Base-by-base conservation (phyloP, 2,113 vertebrate genomes). In the Scomber scombrus region DNA sequence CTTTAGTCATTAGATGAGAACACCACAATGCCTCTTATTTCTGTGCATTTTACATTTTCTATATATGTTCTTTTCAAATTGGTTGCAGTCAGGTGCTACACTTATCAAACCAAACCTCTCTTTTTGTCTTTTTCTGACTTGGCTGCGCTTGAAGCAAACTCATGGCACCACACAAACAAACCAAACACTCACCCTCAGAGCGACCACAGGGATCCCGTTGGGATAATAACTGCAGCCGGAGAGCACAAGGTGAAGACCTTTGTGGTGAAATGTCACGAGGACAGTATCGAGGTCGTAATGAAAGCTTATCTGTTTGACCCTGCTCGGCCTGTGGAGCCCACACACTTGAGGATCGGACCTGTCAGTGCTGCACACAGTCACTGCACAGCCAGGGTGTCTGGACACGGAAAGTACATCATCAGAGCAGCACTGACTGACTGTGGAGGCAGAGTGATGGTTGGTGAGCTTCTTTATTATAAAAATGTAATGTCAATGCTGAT, bases 231-330 rank as follows among this genome's bases (percentile, higher is more conserved):
- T 29, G 19, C 62, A 54, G 51, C 23, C 16, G 19, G 55, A 40
- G 16, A 10, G 2, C 43, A 19, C 3, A 5, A 16, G 5, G 18
- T 34, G 3, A 19, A 29, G 65, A 13, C 56, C 0, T 60, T 83
- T n/a, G 71, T 10, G 73, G 63, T 88, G 60, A 85, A 64, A 56
- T 90, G 90, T 75, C 69, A 60, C 0, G n/a, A 82, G 50, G 80
- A 82, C 60, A 55, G 67, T 80, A 14, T 88, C 0, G 83, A 88
- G 60, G 69, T 89, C 1, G 12, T 49, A 78, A 61, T 88, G n/a
- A 83, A 56, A 49, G 65, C 58, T 3, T 2, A 31, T 19, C 61
- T 74, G 55, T 62, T 82, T 14, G 61, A 75, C 26, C 21, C 49
- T 0, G 40, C 19, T 3, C 18, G 9, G 6, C 16, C 64, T 12